These are phyloP conservation scores for Istiophorus platypterus DNA, from an alignment of 2,113 vertebrate genomes.

Conservation along the genomic window DNA sequence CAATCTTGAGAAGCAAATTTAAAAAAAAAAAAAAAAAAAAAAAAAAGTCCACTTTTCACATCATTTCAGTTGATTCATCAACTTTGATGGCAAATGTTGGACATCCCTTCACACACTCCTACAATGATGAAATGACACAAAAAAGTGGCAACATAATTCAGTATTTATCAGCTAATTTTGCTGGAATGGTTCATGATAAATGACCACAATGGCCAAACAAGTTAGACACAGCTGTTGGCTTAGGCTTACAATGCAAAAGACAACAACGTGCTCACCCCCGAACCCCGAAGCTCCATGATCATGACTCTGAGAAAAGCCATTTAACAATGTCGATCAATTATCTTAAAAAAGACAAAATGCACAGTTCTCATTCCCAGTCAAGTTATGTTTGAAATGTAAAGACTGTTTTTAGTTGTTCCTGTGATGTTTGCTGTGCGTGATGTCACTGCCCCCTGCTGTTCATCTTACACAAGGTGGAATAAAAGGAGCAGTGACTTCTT, in stretches of 20 bases:
- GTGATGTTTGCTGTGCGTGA: slow-evolving; percentile 25
- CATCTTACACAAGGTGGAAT: slow-evolving; percentile 23
- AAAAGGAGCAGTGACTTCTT: slow-evolving; percentile 35
- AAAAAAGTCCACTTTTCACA: slow-evolving; percentile 1
- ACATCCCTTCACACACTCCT: slow-evolving; percentile 46
- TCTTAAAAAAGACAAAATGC: slow-evolving; percentile 12
- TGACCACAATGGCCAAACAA: slow-evolving; percentile 40
- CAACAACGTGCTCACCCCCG: slow-evolving; percentile 13
- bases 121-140: slow-evolving; percentile 50
- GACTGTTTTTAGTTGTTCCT: slow-evolving; percentile 16
- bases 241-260: slow-evolving; percentile 57
- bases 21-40: slow-evolving; percentile 9
- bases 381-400: slow-evolving; percentile 47
- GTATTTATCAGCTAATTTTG: slow-evolving; percentile 55
- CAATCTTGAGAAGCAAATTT: slow-evolving; percentile 14
- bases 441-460: slow-evolving; percentile 42
- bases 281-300: slow-evolving; percentile 25
- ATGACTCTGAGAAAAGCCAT: slow-evolving; percentile 34
- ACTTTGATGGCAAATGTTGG: slow-evolving; percentile 24
- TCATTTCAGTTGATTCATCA: not conserved
- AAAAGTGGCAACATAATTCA: slow-evolving; percentile 50
- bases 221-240: slow-evolving; percentile 23
- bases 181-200: slow-evolving; percentile 73
- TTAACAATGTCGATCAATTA: slow-evolving; percentile 9
- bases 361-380: slow-evolving; percentile 38